Evolutionary conservation across 2,797 vertebrate genomes (phyloP), one percentile per base, ranked within the genome.

Genomic region (Masticophis lateralis): DNA sequence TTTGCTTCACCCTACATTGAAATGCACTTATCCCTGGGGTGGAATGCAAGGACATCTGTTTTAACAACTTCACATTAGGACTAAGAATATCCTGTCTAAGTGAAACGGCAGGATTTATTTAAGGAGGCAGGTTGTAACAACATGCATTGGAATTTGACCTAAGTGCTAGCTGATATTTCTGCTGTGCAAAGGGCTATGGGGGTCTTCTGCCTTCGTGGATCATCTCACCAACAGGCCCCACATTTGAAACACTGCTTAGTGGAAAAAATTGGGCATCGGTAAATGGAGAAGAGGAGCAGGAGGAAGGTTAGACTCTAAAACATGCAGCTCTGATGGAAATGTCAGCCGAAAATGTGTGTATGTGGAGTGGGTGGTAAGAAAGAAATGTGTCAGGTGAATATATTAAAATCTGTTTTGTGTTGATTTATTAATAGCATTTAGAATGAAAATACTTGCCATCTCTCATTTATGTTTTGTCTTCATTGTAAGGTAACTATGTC

Each of bases 401-500:
- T 93, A 95, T 61, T 28, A 92, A 94, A 90, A 87, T 10, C 27
- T 0, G 1, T 63, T 10, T 16, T 56, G 1, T 37, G 27, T 86
- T 89, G 91, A 94, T 57, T 47, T 60, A 61, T 61, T 25, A 8
- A 91, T 74, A 94, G 5, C 88, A 59, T 63, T 6, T 86, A 91
- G 74, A 18, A 91, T 7, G 43, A 86, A 56, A 55, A 25, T 88
- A 43, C 94, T 94, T 94, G 2, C 93, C 95, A 96, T 87, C 87
- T 94, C 86, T 59, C 89, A 53, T 95, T 87, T 94, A 91, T 69
- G 88, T 90, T 74, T 94, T 83, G 43, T 96, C 96, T 61, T 47
- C 3, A 55, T 88, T 20, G 13, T 92, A 89, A 87, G 3, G 57
- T 96, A 97, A 97, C 96, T 93, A 91, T 25, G 94, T 91, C 88